Evolutionary conservation across 1,140 invertebrate species (phyloP).

Genomic region (Ips nitidus): DNA sequence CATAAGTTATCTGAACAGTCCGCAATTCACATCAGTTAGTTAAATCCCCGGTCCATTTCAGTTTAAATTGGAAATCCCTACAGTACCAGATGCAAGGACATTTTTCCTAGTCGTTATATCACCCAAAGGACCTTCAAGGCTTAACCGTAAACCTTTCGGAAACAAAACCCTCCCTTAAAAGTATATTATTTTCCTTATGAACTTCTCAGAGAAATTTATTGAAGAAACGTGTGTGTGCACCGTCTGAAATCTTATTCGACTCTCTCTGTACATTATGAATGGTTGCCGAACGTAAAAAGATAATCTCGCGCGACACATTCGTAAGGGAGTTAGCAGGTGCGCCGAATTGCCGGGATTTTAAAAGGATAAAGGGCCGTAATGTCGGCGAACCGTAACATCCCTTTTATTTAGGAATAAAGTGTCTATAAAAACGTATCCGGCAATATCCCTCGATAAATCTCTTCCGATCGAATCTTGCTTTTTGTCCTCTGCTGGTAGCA

Average conservation of each 20-base stretch:
- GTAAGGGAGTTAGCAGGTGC: constrained; percentile 28
- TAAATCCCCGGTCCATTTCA: too few species aligned
- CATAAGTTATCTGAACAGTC: too few species aligned
- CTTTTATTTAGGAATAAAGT: constrained; percentile 38
- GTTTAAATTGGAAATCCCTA: too few species aligned
- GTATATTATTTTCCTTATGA: constrained; percentile 17
- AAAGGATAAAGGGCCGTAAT: constrained; percentile 34
- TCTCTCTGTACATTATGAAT: constrained; percentile 1
- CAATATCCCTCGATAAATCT: constrained; percentile 35
- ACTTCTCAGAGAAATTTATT: constrained; percentile 18
- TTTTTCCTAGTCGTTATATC: too few species aligned
- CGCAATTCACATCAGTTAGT: too few species aligned
- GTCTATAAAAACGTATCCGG: constrained; percentile 36
- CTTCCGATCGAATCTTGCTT: constrained; percentile 21
- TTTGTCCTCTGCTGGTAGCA: background rate
- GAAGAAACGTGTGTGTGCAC: constrained; percentile 9
- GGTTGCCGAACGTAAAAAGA: constrained; percentile 10
- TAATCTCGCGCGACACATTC: constrained; percentile 20
- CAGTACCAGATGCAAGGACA: too few species aligned
- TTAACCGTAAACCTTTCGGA: background rate
- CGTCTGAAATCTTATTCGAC: constrained; percentile 12
- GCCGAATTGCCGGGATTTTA: constrained; percentile 33
- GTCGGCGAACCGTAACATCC: constrained; percentile 35
- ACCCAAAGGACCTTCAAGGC: background rate
- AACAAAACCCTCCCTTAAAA: constrained; percentile 1